phyloP scores from a whole-genome alignment of 2,888 invertebrate species.

The Entomobrya proxima region DNA sequence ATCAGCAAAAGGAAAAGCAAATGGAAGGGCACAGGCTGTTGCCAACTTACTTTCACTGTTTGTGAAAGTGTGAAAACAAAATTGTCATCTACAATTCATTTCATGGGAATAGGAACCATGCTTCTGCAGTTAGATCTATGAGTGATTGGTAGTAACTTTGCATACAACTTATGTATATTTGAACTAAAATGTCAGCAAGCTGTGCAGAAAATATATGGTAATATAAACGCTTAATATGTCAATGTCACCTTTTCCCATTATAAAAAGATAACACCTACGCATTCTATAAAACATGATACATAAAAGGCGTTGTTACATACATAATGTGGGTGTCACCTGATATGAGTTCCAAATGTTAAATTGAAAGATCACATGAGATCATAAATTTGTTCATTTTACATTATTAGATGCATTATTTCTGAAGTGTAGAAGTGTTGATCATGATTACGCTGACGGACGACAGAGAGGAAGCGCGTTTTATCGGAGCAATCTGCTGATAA shows the following conservation, averaged over 20 bases:
- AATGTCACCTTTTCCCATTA: conserved; percentile 27
- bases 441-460: background rate
- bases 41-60: background rate
- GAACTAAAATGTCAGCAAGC: background rate
- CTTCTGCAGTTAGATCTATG: background rate
- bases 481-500: conserved; percentile 68
- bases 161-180: background rate
- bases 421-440: background rate
- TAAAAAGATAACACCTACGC: conserved; percentile 23
- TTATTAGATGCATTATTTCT: background rate
- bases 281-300: background rate
- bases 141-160: background rate
- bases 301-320: background rate
- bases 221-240: conserved; percentile 15
- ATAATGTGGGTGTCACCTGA: background rate
- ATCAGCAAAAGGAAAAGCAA: background rate
- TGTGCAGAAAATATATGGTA: background rate
- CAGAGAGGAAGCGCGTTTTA: conserved; percentile 44
- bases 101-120: background rate
- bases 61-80: background rate
- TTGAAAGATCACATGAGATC: conserved; percentile 43
- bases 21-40: background rate
- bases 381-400: conserved; percentile 29
- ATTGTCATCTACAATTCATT: conserved; percentile 17
- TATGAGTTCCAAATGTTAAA: conserved; percentile 30